Percentiles rank a stretch among this genome's conserved stretches.
These are phyloP conservation scores for Schrankia costaestrigalis DNA, from an alignment of 2,888 invertebrate genomes.

Conservation along the genomic window DNA sequence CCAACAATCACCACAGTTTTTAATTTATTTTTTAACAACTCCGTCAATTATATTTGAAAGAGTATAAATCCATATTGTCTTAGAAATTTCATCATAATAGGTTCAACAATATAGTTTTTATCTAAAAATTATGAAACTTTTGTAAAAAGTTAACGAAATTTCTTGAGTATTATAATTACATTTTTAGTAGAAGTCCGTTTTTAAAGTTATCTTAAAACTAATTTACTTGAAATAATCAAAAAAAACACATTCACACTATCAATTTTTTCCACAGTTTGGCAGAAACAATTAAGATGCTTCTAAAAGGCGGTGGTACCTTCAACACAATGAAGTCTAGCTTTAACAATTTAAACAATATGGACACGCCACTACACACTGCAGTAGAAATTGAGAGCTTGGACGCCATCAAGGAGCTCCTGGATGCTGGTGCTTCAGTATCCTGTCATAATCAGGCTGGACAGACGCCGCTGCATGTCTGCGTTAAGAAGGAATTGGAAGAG, in stretches of 20 bases:
- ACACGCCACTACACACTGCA: constrained; percentile 77
- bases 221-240: background rate
- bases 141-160: no score
- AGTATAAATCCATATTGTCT: no score
- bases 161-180: no score
- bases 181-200: no score
- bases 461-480: constrained; percentile 77
- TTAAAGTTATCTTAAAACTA: background rate
- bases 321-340: constrained; percentile 38
- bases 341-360: constrained; percentile 29
- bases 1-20: no score
- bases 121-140: no score
- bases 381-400: constrained; percentile 66
- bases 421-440: constrained; percentile 60
- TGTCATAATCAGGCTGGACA: constrained; percentile 64
- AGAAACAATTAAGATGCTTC: constrained; percentile 50
- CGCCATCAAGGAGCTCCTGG: constrained; percentile 62
- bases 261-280: constrained; percentile 39
- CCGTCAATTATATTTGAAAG: no score
- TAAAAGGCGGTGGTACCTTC: constrained; percentile 47
- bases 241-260: background rate
- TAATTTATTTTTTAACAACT: no score
- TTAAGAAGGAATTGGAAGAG: constrained; percentile 62
- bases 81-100: no score
- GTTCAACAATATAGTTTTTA: no score